phyloP scores from a whole-genome alignment of 2,888 invertebrate genomes.

The Lepidochitona cinerea region DNA sequence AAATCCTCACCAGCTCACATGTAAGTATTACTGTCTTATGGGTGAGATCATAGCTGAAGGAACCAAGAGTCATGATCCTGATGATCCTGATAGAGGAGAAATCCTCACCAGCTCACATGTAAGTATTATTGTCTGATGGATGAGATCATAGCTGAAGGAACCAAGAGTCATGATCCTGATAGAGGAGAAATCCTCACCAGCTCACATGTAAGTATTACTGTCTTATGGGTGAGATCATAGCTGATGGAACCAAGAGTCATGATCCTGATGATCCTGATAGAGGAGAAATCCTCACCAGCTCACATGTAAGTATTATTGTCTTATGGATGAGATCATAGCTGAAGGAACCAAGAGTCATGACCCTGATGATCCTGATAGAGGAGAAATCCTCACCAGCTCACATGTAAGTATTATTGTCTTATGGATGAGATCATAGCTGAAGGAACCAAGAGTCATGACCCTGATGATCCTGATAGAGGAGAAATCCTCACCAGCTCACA shows the following conservation, averaged over 20 bases:
- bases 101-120: slow-evolving; percentile 54
- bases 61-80: slow-evolving; percentile 46
- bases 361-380: slow-evolving; percentile 45
- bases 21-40: slow-evolving; percentile 68
- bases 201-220: slow-evolving; percentile 67
- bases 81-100: slow-evolving; percentile 39
- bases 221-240: slow-evolving; percentile 68
- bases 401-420: slow-evolving; percentile 67
- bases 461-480: slow-evolving; percentile 41
- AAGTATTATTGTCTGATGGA: slow-evolving; percentile 70
- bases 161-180: slow-evolving; percentile 42
- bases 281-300: slow-evolving; percentile 42
- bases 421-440: slow-evolving; percentile 67
- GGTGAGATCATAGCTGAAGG: slow-evolving; percentile 65
- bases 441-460: slow-evolving; percentile 47
- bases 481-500: slow-evolving; percentile 52
- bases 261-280: slow-evolving; percentile 48
- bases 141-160: slow-evolving; percentile 60
- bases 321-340: slow-evolving; percentile 68
- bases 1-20: slow-evolving; percentile 53
- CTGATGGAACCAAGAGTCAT: slow-evolving; percentile 43
- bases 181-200: slow-evolving; percentile 40
- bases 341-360: slow-evolving; percentile 46
- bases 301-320: slow-evolving; percentile 66
- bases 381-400: slow-evolving; percentile 45